Evolutionary conservation across 1,140 invertebrate genomes (phyloP).

Genomic region (Drosophila arawakana): DNA sequence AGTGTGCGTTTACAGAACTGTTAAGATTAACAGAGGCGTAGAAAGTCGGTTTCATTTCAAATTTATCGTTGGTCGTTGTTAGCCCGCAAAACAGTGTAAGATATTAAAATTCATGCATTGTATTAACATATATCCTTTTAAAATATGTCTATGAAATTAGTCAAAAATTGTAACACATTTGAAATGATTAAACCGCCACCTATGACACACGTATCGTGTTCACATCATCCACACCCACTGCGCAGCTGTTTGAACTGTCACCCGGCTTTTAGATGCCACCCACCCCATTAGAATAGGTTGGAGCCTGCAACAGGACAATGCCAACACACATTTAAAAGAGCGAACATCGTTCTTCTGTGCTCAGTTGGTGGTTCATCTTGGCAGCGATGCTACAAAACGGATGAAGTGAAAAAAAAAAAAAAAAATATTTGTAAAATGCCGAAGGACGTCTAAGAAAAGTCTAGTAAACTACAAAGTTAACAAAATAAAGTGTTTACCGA

Average conservation of each 20-base stretch:
- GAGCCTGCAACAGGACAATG: constrained; percentile 62
- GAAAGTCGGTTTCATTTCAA: not conserved
- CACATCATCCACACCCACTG: constrained; percentile 54
- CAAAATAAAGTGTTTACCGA: not conserved
- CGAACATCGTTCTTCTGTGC: constrained; percentile 32
- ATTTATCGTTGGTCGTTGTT: not conserved
- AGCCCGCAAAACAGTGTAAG: not conserved
- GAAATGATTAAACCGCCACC: not conserved
- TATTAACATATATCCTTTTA: too few species aligned
- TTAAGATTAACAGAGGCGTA: constrained; percentile 2
- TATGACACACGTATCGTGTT: not conserved
- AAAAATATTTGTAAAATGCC: constrained; percentile 44
- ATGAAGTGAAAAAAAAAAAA: constrained; percentile 21
- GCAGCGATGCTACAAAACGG: constrained; percentile 21
- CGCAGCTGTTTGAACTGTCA: constrained; percentile 70
- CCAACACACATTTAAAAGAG: constrained; percentile 54
- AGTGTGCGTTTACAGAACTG: constrained; percentile 7
- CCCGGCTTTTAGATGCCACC: constrained; percentile 67
- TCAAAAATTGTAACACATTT: not conserved
- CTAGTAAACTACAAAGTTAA: constrained; percentile 15
- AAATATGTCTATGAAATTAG: too few species aligned
- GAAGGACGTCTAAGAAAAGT: constrained; percentile 12
- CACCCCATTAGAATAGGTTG: constrained; percentile 4
- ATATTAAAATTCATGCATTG: too few species aligned
- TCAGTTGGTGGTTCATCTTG: constrained; percentile 73